phyloP scores from a whole-genome alignment of 2,113 vertebrate species.

The Hippocampus zosterae region DNA sequence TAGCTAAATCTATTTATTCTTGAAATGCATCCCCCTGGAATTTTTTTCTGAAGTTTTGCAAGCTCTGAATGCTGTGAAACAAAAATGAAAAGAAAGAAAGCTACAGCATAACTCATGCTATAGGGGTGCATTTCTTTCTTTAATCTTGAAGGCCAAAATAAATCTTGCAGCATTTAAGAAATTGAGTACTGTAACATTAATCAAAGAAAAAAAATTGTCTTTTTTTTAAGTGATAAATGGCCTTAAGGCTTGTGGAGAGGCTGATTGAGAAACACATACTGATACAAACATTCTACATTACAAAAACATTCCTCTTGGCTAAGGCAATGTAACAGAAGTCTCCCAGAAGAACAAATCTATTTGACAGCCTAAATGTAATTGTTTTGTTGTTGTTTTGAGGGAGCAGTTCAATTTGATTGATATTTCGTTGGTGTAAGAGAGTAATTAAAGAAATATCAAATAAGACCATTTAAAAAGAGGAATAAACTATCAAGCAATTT shows the following conservation, averaged over 20 bases:
- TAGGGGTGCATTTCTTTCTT: not conserved
- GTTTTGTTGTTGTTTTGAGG: too few relatives aligned
- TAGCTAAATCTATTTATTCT: too few relatives aligned
- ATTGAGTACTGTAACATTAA: not conserved
- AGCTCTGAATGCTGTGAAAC: not conserved
- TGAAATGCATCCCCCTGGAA: not conserved
- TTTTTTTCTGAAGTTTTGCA: not conserved
- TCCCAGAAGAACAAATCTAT: too few relatives aligned
- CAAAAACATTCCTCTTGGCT: too few relatives aligned
- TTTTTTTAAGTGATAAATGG: not conserved
- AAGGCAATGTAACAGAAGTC: too few relatives aligned
- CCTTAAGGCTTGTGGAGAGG: not conserved
- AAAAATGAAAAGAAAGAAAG: constrained; percentile 2
- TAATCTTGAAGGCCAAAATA: not conserved
- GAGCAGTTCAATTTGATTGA: too few relatives aligned
- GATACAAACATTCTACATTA: too few relatives aligned
- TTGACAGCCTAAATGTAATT: too few relatives aligned
- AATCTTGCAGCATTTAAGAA: not conserved
- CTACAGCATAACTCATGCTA: not conserved
- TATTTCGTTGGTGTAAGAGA: too few relatives aligned
- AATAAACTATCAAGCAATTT: not conserved
- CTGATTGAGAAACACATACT: not conserved
- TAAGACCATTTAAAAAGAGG: not conserved
- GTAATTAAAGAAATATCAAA: too few relatives aligned
- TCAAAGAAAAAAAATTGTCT: not conserved